These are phyloP conservation scores for Phrixothrix hirtus DNA, from an alignment of 2,888 invertebrate genomes.

Conservation along the genomic window DNA sequence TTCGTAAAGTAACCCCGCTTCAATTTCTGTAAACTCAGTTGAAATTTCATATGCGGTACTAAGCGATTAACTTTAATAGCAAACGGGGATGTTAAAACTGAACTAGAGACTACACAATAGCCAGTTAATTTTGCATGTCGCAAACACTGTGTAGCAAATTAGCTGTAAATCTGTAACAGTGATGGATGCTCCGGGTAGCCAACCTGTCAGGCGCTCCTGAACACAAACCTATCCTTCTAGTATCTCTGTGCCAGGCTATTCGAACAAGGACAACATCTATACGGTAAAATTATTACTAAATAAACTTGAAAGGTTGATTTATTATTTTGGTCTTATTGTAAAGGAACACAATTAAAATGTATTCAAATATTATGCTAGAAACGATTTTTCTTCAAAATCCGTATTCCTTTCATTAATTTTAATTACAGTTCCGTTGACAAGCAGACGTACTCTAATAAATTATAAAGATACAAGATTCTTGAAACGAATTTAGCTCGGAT, in stretches of 20 bases:
- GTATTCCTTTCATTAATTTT: constrained; percentile 36
- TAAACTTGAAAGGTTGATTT: too few relatives aligned
- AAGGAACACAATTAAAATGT: too few relatives aligned
- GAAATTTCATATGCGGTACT: constrained; percentile 4
- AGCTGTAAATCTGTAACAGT: constrained; percentile 52
- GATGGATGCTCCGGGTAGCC: constrained; percentile 49
- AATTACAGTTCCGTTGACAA: constrained; percentile 34
- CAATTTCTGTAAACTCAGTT: constrained; percentile 7
- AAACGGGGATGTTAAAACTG: background rate
- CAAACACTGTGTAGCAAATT: constrained; percentile 52
- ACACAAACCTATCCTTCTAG: constrained; percentile 42
- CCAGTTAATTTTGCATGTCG: constrained; percentile 53
- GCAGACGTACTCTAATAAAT: constrained; percentile 30
- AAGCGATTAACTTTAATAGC: constrained; percentile 1
- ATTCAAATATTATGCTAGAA: too few relatives aligned
- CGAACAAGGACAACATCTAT: too few relatives aligned
- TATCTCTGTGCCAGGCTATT: constrained; percentile 40
- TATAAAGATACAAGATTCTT: constrained; percentile 23
- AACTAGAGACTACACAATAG: constrained; percentile 39
- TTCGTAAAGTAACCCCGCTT: constrained; percentile 7
- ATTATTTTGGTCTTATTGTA: too few relatives aligned
- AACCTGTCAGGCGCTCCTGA: constrained; percentile 45
- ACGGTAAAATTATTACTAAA: too few relatives aligned
- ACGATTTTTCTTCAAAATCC: constrained; percentile 31
- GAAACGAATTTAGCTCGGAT: constrained; percentile 25